A percentile compares a stretch with the other conserved stretches of the same genome.
These are phyloP conservation scores for Amphiprion ocellaris DNA, from an alignment of 2,113 vertebrate genomes.

Conservation along the genomic window DNA sequence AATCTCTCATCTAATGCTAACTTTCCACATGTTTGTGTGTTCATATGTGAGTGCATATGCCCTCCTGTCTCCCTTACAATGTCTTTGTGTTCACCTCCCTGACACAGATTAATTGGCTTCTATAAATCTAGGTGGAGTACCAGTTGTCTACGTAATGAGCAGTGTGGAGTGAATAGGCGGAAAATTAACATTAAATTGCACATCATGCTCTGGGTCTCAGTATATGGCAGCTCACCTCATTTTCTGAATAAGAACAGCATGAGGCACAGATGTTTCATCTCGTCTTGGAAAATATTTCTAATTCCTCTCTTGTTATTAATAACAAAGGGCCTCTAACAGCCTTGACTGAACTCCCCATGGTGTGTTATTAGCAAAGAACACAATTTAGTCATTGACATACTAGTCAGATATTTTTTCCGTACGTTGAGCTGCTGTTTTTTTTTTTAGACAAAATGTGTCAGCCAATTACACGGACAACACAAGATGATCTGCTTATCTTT, in stretches of 20 bases:
- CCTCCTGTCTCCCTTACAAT: background rate
- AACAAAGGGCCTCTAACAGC: conserved; percentile 61
- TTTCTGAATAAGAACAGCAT: conserved; percentile 61
- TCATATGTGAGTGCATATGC: conserved; percentile 9
- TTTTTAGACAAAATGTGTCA: conserved; percentile 1
- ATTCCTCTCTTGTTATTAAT: conserved; percentile 53
- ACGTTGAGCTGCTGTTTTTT: conserved; percentile 19
- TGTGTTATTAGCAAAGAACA: conserved; percentile 52
- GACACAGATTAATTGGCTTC: conserved; percentile 66
- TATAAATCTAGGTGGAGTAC: conserved; percentile 64
- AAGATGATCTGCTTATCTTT: background rate
- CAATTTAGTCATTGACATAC: conserved; percentile 39
- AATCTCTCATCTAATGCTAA: conserved; percentile 29
- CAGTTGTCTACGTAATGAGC: conserved; percentile 65
- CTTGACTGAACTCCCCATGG: conserved; percentile 58
- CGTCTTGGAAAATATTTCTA: conserved; percentile 53
- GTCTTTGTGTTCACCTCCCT: conserved; percentile 57
- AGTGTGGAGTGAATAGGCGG: conserved; percentile 56
- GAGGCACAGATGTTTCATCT: conserved; percentile 71
- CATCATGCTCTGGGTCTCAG: conserved; percentile 60
- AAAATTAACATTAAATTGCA: conserved; percentile 71
- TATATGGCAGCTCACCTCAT: conserved; percentile 43
- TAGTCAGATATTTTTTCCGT: conserved; percentile 11
- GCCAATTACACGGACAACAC: background rate
- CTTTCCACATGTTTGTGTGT: conserved; percentile 36